Base-by-base conservation (phyloP, 2,888 invertebrate species). In the Sesia bembeciformis region DNA sequence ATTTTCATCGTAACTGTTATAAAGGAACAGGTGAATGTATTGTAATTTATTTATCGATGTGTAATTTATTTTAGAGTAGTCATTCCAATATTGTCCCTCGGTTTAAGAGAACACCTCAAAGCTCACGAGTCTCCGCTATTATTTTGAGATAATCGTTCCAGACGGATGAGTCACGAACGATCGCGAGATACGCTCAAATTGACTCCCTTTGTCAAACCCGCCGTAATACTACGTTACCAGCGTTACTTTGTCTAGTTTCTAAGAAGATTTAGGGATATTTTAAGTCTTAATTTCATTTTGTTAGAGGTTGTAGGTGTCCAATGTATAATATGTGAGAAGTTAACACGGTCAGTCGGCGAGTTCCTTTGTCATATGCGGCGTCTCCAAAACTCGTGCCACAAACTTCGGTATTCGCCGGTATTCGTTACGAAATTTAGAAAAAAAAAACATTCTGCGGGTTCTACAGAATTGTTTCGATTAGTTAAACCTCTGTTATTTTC, bases 111-210 rank as follows among this genome's bases (percentile, higher is more conserved):
- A 46, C 46, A 23, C 5, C 46, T 46, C 46, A 46, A 23, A 46
- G 46, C 23, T 46, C 46, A 8, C 46, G n/a, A n/a, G 8, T n/a
- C 8, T 5, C 23, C 7, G n/a, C 66, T 70, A 72, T 68, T 74
- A 68, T 74, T 71, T 72, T 67, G 63, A 83, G 81, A 83, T 84
- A 81, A 83, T 82, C 77, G 68, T 70, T 62, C 60, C 60, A 70
- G 78, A 76, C 71, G 74, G 81, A 80, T 79, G 84, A 84, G 74
- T 84, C 86, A 87, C 84, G 84, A 81, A 56, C 75, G 77, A 80
- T 81, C 68, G 67, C 62, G 62, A 76, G 85, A 84, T 81, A 80
- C 66, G 74, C 76, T 76, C 69, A 74, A 80, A 79, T 81, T 69
- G 75, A 71, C 72, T 78, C 74, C 78, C 80, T 84, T 86, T 84